These are phyloP conservation scores for Acleris cristana DNA, from an alignment of 2,888 invertebrate species.

Conservation along the genomic window DNA sequence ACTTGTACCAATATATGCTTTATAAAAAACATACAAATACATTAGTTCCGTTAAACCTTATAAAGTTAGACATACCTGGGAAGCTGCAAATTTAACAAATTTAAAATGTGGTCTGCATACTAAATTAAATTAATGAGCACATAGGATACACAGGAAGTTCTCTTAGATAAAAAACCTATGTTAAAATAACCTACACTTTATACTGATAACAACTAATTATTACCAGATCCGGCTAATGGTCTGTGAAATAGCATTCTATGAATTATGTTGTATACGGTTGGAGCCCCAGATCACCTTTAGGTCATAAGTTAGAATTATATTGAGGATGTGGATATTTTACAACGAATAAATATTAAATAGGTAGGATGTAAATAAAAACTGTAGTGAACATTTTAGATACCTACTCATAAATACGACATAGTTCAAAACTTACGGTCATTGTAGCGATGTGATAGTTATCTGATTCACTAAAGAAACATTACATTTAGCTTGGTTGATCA, in stretches of 20 bases:
- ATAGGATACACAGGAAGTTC: slow-evolving; percentile 19
- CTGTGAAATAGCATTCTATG: background rate
- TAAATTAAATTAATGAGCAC: background rate
- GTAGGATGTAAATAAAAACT: background rate
- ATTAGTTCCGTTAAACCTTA: background rate
- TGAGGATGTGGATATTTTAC: too few species aligned
- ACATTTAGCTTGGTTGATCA: background rate
- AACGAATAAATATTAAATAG: background rate
- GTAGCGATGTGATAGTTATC: slow-evolving; percentile 7
- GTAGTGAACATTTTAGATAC: background rate
- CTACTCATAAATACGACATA: background rate
- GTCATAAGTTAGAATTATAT: too few species aligned
- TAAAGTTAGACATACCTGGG: slow-evolving; percentile 21
- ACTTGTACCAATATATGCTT: too few species aligned
- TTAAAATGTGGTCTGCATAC: background rate
- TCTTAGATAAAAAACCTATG: slow-evolving; percentile 5
- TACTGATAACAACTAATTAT: slow-evolving; percentile 1
- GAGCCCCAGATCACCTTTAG: too few species aligned
- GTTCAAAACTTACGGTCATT: slow-evolving; percentile 32
- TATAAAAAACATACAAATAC: background rate
- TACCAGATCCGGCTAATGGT: slow-evolving; percentile 4
- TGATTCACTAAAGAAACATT: slow-evolving; percentile 9
- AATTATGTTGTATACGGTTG: too few species aligned
- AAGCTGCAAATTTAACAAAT: slow-evolving; percentile 12
- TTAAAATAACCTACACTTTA: slow-evolving; percentile 9